Base-by-base conservation (phyloP, 2,888 invertebrate genomes). In the Parasteatoda lunata region DNA sequence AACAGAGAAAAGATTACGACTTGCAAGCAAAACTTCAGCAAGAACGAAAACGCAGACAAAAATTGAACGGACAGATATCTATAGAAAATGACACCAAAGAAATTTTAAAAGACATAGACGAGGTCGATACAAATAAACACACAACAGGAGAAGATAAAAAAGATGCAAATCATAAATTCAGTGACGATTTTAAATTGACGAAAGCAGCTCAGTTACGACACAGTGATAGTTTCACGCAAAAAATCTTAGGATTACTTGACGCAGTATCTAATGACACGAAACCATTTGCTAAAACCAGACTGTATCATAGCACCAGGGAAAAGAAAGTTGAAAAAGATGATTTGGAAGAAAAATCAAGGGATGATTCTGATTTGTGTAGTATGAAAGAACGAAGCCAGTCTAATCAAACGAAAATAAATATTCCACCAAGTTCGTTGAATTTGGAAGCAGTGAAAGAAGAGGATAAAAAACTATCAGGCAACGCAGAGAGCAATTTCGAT, bases 1-100 rank as follows among this genome's bases (percentile, higher is more conserved):
- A 95, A 91, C 96, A 96, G 91, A 94, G 94, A 90, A 77, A 80
- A 5, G 87, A 89, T 7, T 77, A 77, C 13, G 82, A 89, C 30
- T 70, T 88, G 9, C 78, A 89, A n/a, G n/a, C 79, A 4, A 78
- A 73, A n/a, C 3, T 83, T 47, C 59, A 54, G 30, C 72, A 70
- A n/a, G 84, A 84, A 59, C 52, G 78, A 13, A 71, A 76, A 51
- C 78, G 77, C 13, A 49, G 88, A 64, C 54, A 77, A 48, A 65
- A 70, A 9, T 59, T 75, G 9, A 80, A 85, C 70, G 76, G 75
- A 0, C 69, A 71, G 52, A n/a, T 15, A 4, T n/a, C 70, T 13
- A 69, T n/a, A 45, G 76, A 59, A 51, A 79, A 85, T 3, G 73
- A 54, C 9, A 66, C 72, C 5, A 30, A 30, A 30, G 30, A 30